Conservation (phyloP, 2,113 vertebrate genomes). For the Mastomys coucha region DNA sequence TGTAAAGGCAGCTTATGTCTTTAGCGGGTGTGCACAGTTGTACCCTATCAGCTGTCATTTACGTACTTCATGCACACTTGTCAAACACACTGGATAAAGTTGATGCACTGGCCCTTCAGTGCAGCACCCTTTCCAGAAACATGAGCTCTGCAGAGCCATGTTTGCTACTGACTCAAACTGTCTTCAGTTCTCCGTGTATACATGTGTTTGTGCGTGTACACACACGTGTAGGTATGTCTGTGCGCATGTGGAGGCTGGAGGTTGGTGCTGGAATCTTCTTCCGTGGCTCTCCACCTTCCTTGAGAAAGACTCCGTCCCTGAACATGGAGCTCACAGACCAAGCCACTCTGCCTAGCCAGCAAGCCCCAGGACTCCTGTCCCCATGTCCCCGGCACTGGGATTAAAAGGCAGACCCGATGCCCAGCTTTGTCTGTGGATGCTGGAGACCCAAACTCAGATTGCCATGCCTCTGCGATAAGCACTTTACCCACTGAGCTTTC, state of each 20-base stretch:
- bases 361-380: not conserved
- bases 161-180: not conserved
- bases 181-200: not conserved
- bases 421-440: not conserved
- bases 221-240: not conserved
- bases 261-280: not conserved
- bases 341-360: not conserved
- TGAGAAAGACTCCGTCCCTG: not conserved
- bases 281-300: not conserved
- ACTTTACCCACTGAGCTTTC: not conserved
- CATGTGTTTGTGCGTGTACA: not conserved
- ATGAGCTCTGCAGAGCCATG: not conserved
- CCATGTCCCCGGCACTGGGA: not conserved
- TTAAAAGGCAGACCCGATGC: not conserved
- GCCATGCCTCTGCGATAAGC: no score
- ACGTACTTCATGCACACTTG: not conserved
- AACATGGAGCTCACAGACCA: not conserved
- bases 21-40: not conserved
- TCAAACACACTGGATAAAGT: not conserved
- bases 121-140: not conserved
- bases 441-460: not conserved
- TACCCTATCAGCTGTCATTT: not conserved
- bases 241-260: not conserved
- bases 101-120: not conserved
- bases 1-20: not conserved